Evolutionary conservation across 1,140 invertebrate species (phyloP).

Genomic region (Bactericera cockerelli): DNA sequence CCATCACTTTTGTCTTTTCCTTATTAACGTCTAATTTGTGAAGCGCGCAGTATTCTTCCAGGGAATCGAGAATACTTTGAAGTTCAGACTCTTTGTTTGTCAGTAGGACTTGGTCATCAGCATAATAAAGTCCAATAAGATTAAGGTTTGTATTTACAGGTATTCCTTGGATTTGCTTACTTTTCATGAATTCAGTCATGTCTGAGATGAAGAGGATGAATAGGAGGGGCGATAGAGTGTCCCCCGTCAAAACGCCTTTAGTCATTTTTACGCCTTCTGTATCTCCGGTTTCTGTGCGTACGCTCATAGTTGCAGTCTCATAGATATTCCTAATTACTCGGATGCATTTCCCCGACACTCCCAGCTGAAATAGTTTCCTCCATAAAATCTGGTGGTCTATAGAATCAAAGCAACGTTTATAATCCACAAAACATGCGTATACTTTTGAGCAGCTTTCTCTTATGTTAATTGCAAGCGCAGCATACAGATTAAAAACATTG

Average conservation of each 20-base stretch:
- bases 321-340: background rate
- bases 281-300: background rate
- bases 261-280: background rate
- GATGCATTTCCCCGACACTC: background rate
- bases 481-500: background rate
- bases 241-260: background rate
- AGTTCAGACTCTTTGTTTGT: too few relatives aligned
- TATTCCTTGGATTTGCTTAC: background rate
- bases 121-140: background rate
- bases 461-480: background rate
- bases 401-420: background rate
- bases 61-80: background rate
- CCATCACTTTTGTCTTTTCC: background rate
- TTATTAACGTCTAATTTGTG: background rate
- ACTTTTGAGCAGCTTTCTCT: background rate
- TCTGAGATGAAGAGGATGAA: background rate
- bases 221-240: background rate
- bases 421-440: background rate
- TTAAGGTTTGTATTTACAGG: background rate
- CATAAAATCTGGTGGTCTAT: constrained; percentile 1
- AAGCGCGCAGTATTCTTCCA: background rate
- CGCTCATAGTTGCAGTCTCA: background rate
- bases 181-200: background rate
- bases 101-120: background rate
- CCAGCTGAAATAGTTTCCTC: background rate